Percentiles rank a stretch among this genome's conserved stretches.
Conservation (phyloP, 1,140 invertebrate genomes). For the Scaptomyza hsui region DNA sequence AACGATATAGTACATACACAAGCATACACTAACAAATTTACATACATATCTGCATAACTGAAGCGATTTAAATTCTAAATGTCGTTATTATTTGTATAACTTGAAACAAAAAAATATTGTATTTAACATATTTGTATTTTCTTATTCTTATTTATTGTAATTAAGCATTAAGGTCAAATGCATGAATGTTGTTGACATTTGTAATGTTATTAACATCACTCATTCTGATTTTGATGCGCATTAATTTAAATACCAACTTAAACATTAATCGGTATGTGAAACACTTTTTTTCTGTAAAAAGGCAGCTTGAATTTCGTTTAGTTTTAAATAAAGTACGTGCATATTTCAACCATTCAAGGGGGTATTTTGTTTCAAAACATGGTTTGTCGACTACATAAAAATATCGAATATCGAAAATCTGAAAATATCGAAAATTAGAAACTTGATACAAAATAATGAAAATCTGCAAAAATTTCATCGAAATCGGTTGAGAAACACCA, state of each 20-base stretch:
- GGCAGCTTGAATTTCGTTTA: constrained; percentile 68
- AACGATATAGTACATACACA: constrained; percentile 45
- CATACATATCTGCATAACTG: constrained; percentile 47
- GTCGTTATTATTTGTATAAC: constrained; percentile 59
- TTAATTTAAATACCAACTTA: constrained; percentile 35
- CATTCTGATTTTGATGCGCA: constrained; percentile 18
- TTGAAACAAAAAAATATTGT: constrained; percentile 26
- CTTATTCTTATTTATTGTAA: constrained; percentile 73
- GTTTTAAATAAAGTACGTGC: constrained; percentile 72
- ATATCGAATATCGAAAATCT: too few relatives aligned
- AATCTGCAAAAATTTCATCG: too few relatives aligned
- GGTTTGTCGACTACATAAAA: too few relatives aligned
- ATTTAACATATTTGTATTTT: constrained; percentile 47
- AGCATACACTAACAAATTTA: constrained; percentile 41
- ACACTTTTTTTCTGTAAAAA: constrained; percentile 70
- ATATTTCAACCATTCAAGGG: constrained; percentile 39
- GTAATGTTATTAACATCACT: constrained; percentile 7
- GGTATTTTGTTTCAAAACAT: too few relatives aligned
- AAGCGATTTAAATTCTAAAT: constrained; percentile 67
- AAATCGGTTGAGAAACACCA: too few relatives aligned
- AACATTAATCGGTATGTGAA: constrained; percentile 60
- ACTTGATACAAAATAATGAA: too few relatives aligned
- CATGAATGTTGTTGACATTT: constrained; percentile 22
- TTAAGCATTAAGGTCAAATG: constrained; percentile 61
- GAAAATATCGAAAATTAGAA: too few relatives aligned